Conservation (phyloP, 1,140 invertebrate species). For the Hyles vespertilio region DNA sequence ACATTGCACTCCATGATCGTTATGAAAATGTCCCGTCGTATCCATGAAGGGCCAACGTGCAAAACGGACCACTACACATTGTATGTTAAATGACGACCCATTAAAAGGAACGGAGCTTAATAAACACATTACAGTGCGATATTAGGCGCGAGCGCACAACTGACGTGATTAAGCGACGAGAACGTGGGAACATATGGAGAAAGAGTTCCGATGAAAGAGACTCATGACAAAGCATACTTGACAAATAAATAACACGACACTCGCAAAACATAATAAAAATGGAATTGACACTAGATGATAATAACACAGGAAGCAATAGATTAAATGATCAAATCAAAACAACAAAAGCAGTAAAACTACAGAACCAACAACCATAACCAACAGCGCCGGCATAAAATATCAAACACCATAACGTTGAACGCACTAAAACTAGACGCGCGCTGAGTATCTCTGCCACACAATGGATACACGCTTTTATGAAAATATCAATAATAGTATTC, state of each 20-base stretch:
- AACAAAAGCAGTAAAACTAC: constrained; percentile 33
- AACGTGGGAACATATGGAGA: constrained; percentile 60
- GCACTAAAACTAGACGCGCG: constrained; percentile 41
- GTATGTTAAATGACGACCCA: constrained; percentile 66
- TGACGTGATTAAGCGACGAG: constrained; percentile 56
- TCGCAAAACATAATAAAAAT: background rate
- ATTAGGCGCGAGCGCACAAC: constrained; percentile 59
- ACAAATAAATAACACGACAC: constrained; percentile 1
- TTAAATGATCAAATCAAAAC: constrained; percentile 33
- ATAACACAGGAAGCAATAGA: constrained; percentile 17
- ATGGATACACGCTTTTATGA: constrained; percentile 48
- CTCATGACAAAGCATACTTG: constrained; percentile 23
- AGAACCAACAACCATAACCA: constrained; percentile 23
- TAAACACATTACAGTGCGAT: constrained; percentile 70
- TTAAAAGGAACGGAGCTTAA: constrained; percentile 69
- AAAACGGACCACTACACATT: constrained; percentile 58
- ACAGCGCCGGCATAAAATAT: constrained; percentile 38
- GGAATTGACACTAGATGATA: constrained; percentile 1
- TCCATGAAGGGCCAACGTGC: constrained; percentile 45
- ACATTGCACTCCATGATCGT: constrained; percentile 28
- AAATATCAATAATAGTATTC: constrained; percentile 59
- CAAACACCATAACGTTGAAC: constrained; percentile 34
- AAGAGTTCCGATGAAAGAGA: constrained; percentile 31
- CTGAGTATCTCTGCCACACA: constrained; percentile 35
- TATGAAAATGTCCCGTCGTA: constrained; percentile 30